A percentile compares a stretch with the other conserved stretches of the same genome.
phyloP scores from a whole-genome alignment of 2,888 invertebrate species.

The Helleia helle region DNA sequence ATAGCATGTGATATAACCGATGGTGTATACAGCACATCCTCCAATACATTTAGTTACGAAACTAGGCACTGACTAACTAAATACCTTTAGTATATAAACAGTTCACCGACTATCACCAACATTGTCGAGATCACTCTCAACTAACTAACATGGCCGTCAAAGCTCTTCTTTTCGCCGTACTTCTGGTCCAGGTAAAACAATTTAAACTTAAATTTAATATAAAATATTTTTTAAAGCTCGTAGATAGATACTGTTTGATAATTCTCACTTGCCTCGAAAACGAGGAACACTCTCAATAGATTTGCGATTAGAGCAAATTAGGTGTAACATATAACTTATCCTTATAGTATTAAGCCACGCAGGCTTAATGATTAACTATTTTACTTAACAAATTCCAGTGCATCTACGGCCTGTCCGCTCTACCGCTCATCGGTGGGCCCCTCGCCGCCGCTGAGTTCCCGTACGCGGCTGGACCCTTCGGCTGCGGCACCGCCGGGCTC shows the following conservation, averaged over 20 bases:
- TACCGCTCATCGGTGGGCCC: neutral
- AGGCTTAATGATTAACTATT: too few relatives aligned
- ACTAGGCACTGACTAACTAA: too few relatives aligned
- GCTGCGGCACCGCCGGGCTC: too few relatives aligned
- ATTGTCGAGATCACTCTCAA: neutral
- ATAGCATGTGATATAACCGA: neutral
- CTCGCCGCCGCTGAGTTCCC: neutral
- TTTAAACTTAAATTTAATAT: too few relatives aligned
- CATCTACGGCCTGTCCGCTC: neutral
- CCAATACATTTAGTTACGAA: too few relatives aligned
- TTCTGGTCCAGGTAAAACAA: neutral
- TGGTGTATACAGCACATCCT: neutral
- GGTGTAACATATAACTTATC: too few relatives aligned
- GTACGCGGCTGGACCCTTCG: neutral
- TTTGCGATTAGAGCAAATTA: too few relatives aligned
- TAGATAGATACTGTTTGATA: too few relatives aligned
- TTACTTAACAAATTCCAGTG: neutral
- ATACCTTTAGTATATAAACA: neutral
- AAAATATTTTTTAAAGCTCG: too few relatives aligned
- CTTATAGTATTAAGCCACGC: too few relatives aligned
- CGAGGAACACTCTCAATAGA: too few relatives aligned
- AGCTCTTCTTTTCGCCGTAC: neutral
- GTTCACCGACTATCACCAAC: neutral
- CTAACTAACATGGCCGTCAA: conserved; percentile 1
- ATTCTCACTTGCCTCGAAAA: too few relatives aligned